Evolutionary conservation across 2,113 vertebrate species (phyloP), one percentile per base, ranked within the genome.

Genomic region (Cyanistes caeruleus): DNA sequence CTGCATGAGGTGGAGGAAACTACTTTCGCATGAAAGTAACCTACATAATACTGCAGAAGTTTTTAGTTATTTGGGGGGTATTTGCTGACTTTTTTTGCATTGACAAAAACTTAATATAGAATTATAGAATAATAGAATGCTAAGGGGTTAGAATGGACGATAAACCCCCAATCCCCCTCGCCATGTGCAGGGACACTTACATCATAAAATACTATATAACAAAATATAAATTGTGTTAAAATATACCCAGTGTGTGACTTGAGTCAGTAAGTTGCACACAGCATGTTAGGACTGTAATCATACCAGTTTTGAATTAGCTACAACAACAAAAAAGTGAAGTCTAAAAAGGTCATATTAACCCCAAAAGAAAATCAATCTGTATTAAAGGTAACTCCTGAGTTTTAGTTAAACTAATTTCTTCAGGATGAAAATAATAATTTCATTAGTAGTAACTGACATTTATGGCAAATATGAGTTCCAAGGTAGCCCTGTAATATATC

Each of bases 211-310:
- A 95, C 79, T 76, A 90, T 4, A 3, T 79, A 92, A 64, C 22
- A 60, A 81, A 88, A 74, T 83, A 84, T 17, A 74, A 70, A 49
- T 95, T 92, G 86, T 82, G 84, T 78, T 12, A 20, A 65, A 48
- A 37, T 74, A 89, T 92, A 80, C 19, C 44, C 48, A 75, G 11
- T 89, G 63, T 75, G 24, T 96, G 83, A 96, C 70, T 90, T 91
- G 74, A 94, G 58, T 77, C 74, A 85, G 10, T 95, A 94, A 97
- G 69, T 95, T 95, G 68, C 63, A 35, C 96, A 43, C 46, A 81
- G 69, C 65, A 33, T 25, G 31, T 91, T 82, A 77, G 18, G 74
- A 87, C 78, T 76, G 39, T 78, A 62, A 94, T 96, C 77, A 53
- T 85, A 94, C 46, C 51, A 59, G 35, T 35, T 97, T 76, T 94